Percentiles rank a stretch among this genome's conserved stretches.
Conservation (phyloP, 2,888 invertebrate species). For the Teleogryllus oceanicus region DNA sequence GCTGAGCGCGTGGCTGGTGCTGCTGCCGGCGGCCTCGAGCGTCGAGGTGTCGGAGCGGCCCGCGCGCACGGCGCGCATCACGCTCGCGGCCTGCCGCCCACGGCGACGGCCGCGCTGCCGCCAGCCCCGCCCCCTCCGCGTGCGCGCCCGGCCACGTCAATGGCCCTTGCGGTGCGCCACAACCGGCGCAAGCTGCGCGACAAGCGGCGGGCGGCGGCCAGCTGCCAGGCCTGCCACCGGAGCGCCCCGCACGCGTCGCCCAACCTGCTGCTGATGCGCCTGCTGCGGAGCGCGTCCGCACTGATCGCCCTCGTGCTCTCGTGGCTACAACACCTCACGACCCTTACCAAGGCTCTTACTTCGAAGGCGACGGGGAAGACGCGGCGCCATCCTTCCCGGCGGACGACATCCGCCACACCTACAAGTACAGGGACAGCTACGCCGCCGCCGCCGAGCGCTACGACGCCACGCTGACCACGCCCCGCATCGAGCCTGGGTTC, state of each 20-base stretch:
- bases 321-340: neutral
- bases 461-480: slow-evolving; percentile 50
- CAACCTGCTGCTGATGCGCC: neutral
- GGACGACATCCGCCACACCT: neutral
- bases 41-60: neutral
- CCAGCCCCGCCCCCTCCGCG: slow-evolving; percentile 21
- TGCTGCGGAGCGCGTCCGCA: neutral
- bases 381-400: slow-evolving; percentile 4
- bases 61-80: slow-evolving; percentile 25
- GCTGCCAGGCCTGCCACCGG: neutral
- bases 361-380: slow-evolving; percentile 18
- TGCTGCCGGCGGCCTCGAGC: neutral
- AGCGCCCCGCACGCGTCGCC: neutral
- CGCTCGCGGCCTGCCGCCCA: slow-evolving; percentile 23
- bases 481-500: slow-evolving; percentile 53
- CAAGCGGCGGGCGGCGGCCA: neutral
- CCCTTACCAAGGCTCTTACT: slow-evolving; percentile 19
- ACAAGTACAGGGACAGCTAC: slow-evolving; percentile 5
- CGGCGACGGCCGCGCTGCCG: neutral
- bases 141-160: neutral
- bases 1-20: neutral
- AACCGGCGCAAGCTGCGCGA: neutral
- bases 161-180: neutral
- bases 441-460: neutral
- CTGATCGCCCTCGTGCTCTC: neutral